Evolutionary conservation across 1,140 invertebrate genomes (phyloP), one percentile per base, ranked within the genome.

Genomic region (Temnothorax nylanderi): DNA sequence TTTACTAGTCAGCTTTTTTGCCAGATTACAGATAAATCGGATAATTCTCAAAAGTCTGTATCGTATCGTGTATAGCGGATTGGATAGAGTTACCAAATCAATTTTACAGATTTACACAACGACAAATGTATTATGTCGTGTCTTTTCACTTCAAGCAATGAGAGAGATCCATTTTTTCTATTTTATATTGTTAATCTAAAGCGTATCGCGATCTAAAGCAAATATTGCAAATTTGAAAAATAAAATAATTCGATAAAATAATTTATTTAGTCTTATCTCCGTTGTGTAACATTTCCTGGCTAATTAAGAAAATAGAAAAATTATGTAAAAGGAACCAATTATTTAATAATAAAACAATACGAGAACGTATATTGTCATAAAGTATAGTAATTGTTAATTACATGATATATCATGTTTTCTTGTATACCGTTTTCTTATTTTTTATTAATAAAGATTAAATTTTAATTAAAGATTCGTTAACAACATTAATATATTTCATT

Each of bases 21-120:
- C n/a, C 60, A 51, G 77, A 80, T 80, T 67, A 67, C 60, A 65
- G 62, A 54, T 80, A 80, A 69, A 80, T 69, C 62, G 77, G 65
- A 80, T 32, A 80, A 69, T 67, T 51, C 34, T 69, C 77, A 32
- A 80, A 37, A 69, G 64, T 80, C 67, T 51, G 47, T 69, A 51
- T 47, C 8, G 32, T 21, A 67, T 49, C 60, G 44, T 78, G n/a
- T 37, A 80, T 11, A 37, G 41, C 67, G 8, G 47, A 80, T 69
- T 51, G 44, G n/a, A 67, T 67, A 67, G 18, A 51, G 32, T 5
- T n/a, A 69, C n/a, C 47, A 37, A 13, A 80, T 51, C 44, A 69
- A 67, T 51, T 80, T 51, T 80, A 37, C n/a, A 51, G 18, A 80
- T 80, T 65, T 69, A 80, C 47, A 67, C 62, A 78, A 32, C 51